These are phyloP conservation scores for Arizona elegans DNA, from an alignment of 2,113 vertebrate genomes.

Conservation along the genomic window DNA sequence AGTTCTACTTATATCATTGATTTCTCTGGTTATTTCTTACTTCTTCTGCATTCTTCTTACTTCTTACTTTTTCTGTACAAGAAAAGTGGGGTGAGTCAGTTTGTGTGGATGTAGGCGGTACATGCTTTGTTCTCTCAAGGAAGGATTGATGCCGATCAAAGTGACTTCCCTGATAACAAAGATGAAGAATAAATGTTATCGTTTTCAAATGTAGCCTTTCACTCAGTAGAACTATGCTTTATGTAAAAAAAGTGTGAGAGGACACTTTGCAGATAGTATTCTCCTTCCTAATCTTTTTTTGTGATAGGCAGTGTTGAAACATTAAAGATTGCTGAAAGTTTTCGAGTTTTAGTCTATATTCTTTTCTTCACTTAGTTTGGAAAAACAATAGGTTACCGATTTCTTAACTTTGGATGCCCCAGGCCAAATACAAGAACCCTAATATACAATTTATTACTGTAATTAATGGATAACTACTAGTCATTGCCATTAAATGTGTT, in stretches of 20 bases:
- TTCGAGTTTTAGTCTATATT: neutral
- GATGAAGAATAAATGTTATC: neutral
- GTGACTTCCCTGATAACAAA: neutral
- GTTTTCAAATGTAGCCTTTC: neutral
- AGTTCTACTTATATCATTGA: neutral
- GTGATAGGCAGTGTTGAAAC: neutral
- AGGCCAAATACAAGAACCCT: constrained; percentile 32
- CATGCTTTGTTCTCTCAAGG: neutral
- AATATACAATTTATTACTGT: constrained; percentile 40
- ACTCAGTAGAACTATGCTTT: neutral
- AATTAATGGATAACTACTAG: constrained; percentile 53
- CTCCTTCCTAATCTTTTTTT: neutral
- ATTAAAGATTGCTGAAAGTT: neutral
- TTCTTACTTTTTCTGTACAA: neutral
- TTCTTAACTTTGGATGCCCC: constrained; percentile 25
- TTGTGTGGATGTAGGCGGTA: neutral
- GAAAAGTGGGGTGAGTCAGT: neutral
- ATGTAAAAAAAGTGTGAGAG: neutral
- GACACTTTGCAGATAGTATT: neutral
- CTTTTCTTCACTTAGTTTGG: neutral
- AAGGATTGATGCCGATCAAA: neutral
- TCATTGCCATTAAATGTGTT: constrained; percentile 53
- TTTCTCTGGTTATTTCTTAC: neutral
- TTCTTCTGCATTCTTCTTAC: neutral
- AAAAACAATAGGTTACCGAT: constrained; percentile 1